A percentile compares a stretch with the other conserved stretches of the same genome.
phyloP scores from a whole-genome alignment of 2,797 vertebrate species.

The Pseudochirops cupreus region DNA sequence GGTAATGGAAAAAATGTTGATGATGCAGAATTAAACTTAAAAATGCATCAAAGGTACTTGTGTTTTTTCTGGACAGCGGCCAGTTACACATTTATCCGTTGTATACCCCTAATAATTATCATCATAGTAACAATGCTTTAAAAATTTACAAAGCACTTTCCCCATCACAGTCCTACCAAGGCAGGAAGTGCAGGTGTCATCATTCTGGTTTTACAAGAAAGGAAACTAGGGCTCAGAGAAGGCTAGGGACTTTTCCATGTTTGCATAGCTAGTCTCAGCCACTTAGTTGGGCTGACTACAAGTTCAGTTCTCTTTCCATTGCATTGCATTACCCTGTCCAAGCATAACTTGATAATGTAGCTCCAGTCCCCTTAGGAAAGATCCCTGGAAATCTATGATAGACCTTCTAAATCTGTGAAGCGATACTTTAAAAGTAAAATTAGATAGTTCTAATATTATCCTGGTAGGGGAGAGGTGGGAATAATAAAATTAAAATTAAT shows the following conservation, averaged over 20 bases:
- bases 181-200: neutral
- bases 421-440: neutral
- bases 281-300: neutral
- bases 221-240: neutral
- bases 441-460: neutral
- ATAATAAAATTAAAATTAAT: neutral
- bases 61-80: neutral
- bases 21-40: neutral
- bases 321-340: neutral
- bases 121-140: neutral
- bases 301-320: constrained; percentile 2
- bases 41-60: neutral
- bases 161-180: neutral
- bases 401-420: neutral
- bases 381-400: neutral
- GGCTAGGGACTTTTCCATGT: neutral
- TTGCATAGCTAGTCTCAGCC: neutral
- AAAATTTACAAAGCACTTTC: neutral
- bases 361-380: neutral
- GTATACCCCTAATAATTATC: neutral
- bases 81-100: neutral
- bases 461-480: neutral
- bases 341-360: neutral
- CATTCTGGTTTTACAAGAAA: neutral
- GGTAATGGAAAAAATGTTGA: neutral